Conservation (phyloP, 2,113 vertebrate genomes). For the Eolophus roseicapilla region DNA sequence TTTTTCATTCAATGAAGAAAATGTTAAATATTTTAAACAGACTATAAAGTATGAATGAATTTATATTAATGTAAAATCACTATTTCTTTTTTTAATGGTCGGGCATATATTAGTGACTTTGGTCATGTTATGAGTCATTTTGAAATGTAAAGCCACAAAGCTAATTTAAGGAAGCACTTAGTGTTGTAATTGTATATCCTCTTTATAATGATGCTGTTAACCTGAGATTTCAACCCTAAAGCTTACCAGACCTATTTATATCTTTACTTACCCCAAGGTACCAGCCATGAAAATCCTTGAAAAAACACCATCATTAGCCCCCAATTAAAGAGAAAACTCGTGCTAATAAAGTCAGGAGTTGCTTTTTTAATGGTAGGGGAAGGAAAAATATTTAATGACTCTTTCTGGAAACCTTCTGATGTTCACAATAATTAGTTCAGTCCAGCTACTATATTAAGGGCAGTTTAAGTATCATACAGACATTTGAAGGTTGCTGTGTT, state of each 20-base stretch:
- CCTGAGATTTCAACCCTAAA: constrained; percentile 41
- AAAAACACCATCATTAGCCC: constrained; percentile 69
- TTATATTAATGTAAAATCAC: neutral
- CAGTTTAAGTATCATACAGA: constrained; percentile 29
- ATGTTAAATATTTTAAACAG: neutral
- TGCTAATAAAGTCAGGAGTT: constrained; percentile 62
- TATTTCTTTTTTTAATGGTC: neutral
- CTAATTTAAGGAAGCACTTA: neutral
- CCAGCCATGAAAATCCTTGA: constrained; percentile 10
- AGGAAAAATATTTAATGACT: constrained; percentile 66
- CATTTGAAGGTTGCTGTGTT: constrained; percentile 54
- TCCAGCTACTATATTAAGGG: constrained; percentile 45
- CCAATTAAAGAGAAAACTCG: constrained; percentile 71
- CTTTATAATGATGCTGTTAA: constrained; percentile 38
- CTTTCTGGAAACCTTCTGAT: constrained; percentile 79
- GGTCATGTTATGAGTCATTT: neutral
- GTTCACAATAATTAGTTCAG: constrained; percentile 80
- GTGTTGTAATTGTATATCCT: neutral
- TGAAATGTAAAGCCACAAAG: constrained; percentile 1
- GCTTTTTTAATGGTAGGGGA: constrained; percentile 49
- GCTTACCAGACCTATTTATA: constrained; percentile 52
- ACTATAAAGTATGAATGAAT: neutral
- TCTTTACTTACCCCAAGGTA: constrained; percentile 63
- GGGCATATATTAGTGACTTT: neutral
- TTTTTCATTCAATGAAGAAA: neutral